phyloP scores from a whole-genome alignment of 2,888 invertebrate species.

The Monoplex corrugatus region DNA sequence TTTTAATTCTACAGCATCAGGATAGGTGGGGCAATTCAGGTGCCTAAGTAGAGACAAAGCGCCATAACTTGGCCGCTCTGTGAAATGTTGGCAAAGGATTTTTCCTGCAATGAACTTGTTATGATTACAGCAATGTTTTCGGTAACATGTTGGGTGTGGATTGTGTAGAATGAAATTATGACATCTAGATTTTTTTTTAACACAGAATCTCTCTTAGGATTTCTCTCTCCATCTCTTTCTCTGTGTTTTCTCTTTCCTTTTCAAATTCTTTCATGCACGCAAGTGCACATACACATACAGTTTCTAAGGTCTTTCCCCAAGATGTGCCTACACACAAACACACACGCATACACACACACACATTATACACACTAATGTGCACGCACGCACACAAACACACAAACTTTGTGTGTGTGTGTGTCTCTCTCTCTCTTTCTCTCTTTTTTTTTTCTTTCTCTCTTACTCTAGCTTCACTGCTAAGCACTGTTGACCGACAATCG shows the following conservation, averaged over 20 bases:
- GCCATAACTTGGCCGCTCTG: conserved; percentile 43
- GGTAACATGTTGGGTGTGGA: background rate
- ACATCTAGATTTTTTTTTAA: background rate
- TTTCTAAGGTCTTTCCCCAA: background rate
- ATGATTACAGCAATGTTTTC: background rate
- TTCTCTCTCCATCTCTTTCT: background rate
- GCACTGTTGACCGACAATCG: no score
- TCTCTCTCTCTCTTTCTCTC: no score
- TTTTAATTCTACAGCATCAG: conserved; percentile 34
- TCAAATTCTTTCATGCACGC: no score
- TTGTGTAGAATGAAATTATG: background rate
- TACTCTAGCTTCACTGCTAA: no score
- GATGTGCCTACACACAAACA: no score
- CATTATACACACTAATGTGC: no score
- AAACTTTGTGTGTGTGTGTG: no score
- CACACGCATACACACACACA: no score
- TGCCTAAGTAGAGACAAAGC: conserved; percentile 42
- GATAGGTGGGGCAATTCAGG: conserved; percentile 46
- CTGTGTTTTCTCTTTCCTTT: background rate
- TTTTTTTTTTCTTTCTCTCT: no score
- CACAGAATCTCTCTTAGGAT: conserved; percentile 3
- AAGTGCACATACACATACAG: no score
- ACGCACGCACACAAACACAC: no score
- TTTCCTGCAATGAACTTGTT: conserved; percentile 32
- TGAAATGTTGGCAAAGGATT: conserved; percentile 10